These are phyloP conservation scores for Anolis apletophallus DNA, from an alignment of 2,797 vertebrate genomes.

Conservation along the genomic window DNA sequence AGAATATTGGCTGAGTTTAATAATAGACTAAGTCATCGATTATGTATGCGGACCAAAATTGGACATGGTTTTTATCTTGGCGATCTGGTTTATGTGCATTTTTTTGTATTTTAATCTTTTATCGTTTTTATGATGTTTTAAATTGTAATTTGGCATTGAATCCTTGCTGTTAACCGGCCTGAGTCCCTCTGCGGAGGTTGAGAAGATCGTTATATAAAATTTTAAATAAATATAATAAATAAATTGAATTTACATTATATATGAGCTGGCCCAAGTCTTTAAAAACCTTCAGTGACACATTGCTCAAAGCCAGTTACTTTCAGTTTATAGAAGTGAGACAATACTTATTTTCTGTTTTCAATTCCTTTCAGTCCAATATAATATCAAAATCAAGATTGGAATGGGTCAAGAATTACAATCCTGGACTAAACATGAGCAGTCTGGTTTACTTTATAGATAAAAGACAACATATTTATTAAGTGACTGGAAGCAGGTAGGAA, in stretches of 20 bases:
- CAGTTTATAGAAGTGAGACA: neutral
- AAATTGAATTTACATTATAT: neutral
- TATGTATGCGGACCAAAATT: too few relatives aligned
- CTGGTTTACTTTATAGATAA: slow-evolving; percentile 53
- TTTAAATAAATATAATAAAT: too few relatives aligned
- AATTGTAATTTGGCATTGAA: too few relatives aligned
- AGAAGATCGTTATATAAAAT: too few relatives aligned
- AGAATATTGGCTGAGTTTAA: too few relatives aligned
- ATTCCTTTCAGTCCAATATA: neutral
- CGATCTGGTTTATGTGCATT: too few relatives aligned
- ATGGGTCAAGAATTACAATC: neutral
- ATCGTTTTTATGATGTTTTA: too few relatives aligned
- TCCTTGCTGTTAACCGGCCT: too few relatives aligned
- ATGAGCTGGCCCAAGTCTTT: neutral
- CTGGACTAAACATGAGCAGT: slow-evolving; percentile 5
- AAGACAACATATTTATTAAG: slow-evolving; percentile 52
- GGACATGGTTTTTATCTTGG: too few relatives aligned
- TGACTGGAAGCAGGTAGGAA: slow-evolving; percentile 55
- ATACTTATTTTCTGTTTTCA: neutral
- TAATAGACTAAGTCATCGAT: too few relatives aligned
- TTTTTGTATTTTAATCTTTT: too few relatives aligned
- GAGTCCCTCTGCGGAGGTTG: too few relatives aligned
- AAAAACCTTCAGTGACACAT: neutral
- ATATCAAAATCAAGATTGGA: neutral
- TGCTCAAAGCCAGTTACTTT: neutral